Base-by-base conservation (phyloP, 2,113 vertebrate species). In the Psittacus erithacus region DNA sequence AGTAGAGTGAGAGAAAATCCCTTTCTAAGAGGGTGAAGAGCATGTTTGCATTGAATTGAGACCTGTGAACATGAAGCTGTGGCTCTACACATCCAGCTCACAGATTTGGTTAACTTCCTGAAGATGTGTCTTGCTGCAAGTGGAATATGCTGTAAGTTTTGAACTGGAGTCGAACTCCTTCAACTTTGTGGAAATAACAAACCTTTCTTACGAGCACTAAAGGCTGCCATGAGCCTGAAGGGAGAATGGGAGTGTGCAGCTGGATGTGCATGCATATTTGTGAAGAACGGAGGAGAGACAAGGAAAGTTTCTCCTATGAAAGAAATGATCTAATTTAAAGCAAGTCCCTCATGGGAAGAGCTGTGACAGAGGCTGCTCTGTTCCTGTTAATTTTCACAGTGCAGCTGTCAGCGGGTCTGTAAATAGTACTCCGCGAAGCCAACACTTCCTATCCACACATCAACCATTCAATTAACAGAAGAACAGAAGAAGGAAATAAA, bases 391-490 rank as follows among this genome's bases (percentile, higher is more conserved):
- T 98, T 97, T 97, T 97, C 97, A 96, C 97, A 96, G 97, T 95
- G 92, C 96, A 97, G 96, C 97, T 98, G 97, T 98, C 97, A 98
- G 97, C 89, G 71, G 96, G 92, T 97, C 95, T 97, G 97, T 97
- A 97, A 98, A 97, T 97, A 98, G 97, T 95, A 93, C 96, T 96
- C 96, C 25, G 53, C 60, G 77, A 97, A 97, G 96, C 93, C 97
- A 97, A 96, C 94, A 96, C 97, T 97, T 97, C 95, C 97, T 96
- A 97, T 97, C 97, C 97, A 96, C 97, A 98, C 97, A 97, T 97
- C 97, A 97, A 97, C 97, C 96, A 96, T 97, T 98, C 97, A 98
- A 98, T 98, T 98, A 98, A 97, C 97, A 97, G 97, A 97, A 96
- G 95, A 97, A 97, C 96, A 96, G 96, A 97, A 97, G 97, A 97